phyloP scores from a whole-genome alignment of 2,113 vertebrate species.

The Amblyopsis rosae region DNA sequence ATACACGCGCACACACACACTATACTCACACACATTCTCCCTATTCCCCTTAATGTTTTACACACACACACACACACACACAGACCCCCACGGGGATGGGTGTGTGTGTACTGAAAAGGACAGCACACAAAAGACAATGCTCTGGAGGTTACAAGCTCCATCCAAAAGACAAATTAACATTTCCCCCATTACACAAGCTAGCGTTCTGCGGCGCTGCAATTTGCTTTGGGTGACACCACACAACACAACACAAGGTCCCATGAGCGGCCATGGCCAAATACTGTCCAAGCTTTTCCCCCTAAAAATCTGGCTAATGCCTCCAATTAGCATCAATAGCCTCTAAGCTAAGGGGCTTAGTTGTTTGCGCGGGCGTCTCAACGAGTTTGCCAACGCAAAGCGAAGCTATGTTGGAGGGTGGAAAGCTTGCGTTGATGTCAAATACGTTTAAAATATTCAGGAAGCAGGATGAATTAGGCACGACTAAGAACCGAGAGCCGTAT shows the following conservation, averaged over 20 bases:
- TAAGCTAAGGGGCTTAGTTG: conserved; percentile 50
- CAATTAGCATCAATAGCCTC: conserved; percentile 61
- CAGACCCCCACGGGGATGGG: conserved; percentile 44
- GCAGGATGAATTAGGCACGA: too few relatives aligned
- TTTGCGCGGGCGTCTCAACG: conserved; percentile 24
- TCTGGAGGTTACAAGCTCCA: conserved; percentile 60
- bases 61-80: conserved; percentile 43
- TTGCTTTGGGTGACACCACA: conserved; percentile 58
- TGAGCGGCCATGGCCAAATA: conserved; percentile 50
- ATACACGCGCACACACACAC: not conserved
- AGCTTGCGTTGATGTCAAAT: not conserved
- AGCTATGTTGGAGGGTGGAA: conserved; percentile 7
- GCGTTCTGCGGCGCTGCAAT: conserved; percentile 50
- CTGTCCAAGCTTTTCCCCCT: conserved; percentile 51
- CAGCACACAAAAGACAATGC: conserved; percentile 59
- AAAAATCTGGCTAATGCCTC: conserved; percentile 64
- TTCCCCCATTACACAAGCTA: conserved; percentile 61
- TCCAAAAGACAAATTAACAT: conserved; percentile 73
- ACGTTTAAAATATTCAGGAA: too few relatives aligned
- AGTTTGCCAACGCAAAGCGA: conserved; percentile 24
- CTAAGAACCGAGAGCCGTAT: too few relatives aligned
- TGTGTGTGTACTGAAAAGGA: conserved; percentile 64
- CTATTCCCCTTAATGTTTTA: too few relatives aligned
- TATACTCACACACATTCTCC: not conserved
- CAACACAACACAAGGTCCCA: conserved; percentile 52